Base-by-base conservation (phyloP, 2,797 vertebrate genomes). In the Amblyopsis hoosieri region DNA sequence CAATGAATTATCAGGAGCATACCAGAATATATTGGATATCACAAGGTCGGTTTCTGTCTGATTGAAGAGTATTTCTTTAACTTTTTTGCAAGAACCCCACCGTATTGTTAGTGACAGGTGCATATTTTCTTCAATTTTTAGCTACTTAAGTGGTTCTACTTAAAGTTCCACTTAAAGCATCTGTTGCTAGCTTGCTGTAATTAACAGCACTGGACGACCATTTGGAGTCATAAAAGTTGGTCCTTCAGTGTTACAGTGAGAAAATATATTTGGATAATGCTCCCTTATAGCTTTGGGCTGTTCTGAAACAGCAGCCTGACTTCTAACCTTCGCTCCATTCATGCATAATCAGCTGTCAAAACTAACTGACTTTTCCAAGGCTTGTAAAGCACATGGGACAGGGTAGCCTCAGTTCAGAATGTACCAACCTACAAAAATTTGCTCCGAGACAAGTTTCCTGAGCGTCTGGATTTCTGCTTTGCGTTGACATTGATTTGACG, bases 401-500 rank as follows among this genome's bases (percentile, higher is more conserved):
- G 58, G 76, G 74, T 49, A 52, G 64, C 59, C 62, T 70, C 33
- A 77, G 69, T 76, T 87, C 85, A 88, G 82, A 90, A 80, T 74
- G 79, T 69, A 82, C 85, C 81, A 82, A 78, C 79, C 63, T 62
- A 51, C 64, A 75, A 42, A 78, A 75, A 78, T 71, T 69, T 80
- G 61, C 71, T 81, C 64, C 54, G 8, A 75, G 75, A 64, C 73
- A 45, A 58, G 64, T 76, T 87, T 85, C 53, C 62, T 17, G 72
- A 74, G 71, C 17, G 72, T 81, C 85, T 90, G 88, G 85, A 80
- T 86, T 90, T 89, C 85, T 71, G 85, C 82, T 83, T 64, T 74
- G 64, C 62, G 0, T 75, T 86, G 80, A 84, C 77, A 64, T 77
- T 89, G 86, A 90, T 88, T 37, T 89, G 88, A 88, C 85, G 48